These are phyloP conservation scores for Nycticebus coucang DNA, from an alignment of 2,113 vertebrate genomes.

Conservation along the genomic window DNA sequence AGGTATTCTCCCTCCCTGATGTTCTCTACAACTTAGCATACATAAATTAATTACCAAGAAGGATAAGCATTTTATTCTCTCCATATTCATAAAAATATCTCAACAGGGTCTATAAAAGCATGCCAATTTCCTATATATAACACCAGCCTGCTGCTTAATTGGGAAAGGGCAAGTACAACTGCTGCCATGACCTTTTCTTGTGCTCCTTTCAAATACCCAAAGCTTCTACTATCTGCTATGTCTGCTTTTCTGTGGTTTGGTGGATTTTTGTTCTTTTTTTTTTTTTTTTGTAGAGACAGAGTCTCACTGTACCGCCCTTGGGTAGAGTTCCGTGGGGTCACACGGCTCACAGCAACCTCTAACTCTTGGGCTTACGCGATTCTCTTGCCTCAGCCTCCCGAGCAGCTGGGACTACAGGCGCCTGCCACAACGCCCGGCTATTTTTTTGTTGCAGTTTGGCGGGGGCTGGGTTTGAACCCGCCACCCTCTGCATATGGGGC, in stretches of 20 bases:
- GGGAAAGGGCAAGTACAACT: slow-evolving; percentile 39
- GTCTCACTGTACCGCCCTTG: no score
- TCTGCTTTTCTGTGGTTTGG: slow-evolving; percentile 14
- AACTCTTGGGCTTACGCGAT: no score
- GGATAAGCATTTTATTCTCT: slow-evolving; percentile 2
- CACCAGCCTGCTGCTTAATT: slow-evolving; percentile 44
- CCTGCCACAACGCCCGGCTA: no score
- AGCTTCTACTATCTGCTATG: neutral
- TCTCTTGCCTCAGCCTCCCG: no score
- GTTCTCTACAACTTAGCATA: neutral
- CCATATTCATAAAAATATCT: slow-evolving; percentile 59
- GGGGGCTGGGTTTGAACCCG: no score
- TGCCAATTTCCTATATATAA: slow-evolving; percentile 28
- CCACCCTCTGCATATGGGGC: no score
- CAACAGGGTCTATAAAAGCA: neutral
- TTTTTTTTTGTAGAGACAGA: no score
- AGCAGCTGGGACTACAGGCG: no score
- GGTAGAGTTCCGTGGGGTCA: no score
- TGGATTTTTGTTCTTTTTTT: neutral
- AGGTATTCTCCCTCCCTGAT: neutral
- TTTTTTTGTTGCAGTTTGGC: no score
- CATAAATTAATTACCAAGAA: slow-evolving; percentile 47
- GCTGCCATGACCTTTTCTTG: slow-evolving; percentile 46
- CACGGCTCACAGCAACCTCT: no score
- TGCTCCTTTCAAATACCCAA: neutral